Conservation (phyloP, 2,888 invertebrate species). For the Nomada ruficornis region DNA sequence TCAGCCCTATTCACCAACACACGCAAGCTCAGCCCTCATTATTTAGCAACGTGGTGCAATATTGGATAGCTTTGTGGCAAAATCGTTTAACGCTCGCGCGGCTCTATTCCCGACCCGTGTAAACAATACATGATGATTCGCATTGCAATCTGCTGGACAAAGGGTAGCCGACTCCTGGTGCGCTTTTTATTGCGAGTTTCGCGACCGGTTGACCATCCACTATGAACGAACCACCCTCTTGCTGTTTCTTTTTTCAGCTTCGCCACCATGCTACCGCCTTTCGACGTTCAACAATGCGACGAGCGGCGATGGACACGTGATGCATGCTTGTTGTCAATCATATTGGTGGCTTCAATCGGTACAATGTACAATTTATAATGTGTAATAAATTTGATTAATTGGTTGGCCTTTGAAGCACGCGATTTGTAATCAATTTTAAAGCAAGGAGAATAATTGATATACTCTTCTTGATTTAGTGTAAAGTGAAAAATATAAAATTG, state of each 20-base stretch:
- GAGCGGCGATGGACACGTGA: not conserved
- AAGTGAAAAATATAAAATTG: too few relatives aligned
- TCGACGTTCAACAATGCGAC: not conserved
- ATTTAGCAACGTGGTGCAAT: conserved; percentile 48
- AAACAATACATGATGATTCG: conserved; percentile 68
- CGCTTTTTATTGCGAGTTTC: conserved; percentile 62
- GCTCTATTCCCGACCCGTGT: conserved; percentile 29
- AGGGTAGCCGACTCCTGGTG: conserved; percentile 39
- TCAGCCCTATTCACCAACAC: not conserved
- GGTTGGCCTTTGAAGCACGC: too few relatives aligned
- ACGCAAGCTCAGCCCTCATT: conserved; percentile 40
- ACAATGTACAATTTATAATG: too few relatives aligned
- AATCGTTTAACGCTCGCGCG: conserved; percentile 61
- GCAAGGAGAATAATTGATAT: too few relatives aligned
- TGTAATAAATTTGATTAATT: too few relatives aligned
- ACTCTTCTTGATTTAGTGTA: too few relatives aligned
- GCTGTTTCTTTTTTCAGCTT: conserved; percentile 26
- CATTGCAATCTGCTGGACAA: conserved; percentile 61
- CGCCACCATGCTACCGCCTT: not conserved
- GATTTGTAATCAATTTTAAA: too few relatives aligned
- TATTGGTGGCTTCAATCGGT: too few relatives aligned
- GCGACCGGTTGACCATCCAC: conserved; percentile 35
- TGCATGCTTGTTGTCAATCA: not conserved
- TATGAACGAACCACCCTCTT: conserved; percentile 50
- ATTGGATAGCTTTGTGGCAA: conserved; percentile 49